Percentiles rank a stretch among this genome's conserved stretches.
These are phyloP conservation scores for Schizopygopsis malacanthus DNA, from an alignment of 2,797 vertebrate species.

Conservation along the genomic window DNA sequence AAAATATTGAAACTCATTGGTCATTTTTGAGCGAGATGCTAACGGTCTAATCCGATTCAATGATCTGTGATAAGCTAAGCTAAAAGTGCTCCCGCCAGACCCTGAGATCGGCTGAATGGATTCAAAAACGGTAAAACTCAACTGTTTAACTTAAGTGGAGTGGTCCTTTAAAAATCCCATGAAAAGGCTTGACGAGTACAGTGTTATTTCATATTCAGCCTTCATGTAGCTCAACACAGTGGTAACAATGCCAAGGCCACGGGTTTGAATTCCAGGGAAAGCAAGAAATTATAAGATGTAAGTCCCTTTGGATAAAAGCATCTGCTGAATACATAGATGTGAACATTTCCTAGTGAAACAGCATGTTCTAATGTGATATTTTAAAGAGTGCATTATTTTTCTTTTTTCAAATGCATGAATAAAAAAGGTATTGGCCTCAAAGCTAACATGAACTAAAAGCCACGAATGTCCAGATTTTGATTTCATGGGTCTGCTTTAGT, in stretches of 20 bases:
- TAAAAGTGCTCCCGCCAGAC: too few relatives aligned
- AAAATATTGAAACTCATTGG: too few relatives aligned
- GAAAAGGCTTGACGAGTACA: neutral
- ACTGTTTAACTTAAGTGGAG: too few relatives aligned
- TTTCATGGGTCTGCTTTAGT: neutral
- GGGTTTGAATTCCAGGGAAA: neutral
- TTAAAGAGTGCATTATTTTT: neutral
- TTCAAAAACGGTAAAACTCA: too few relatives aligned
- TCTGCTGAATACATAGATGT: neutral
- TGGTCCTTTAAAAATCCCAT: too few relatives aligned
- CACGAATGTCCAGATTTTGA: neutral
- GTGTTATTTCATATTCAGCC: slow-evolving; percentile 3
- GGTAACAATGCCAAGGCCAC: neutral
- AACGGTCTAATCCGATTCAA: too few relatives aligned
- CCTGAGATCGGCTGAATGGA: too few relatives aligned
- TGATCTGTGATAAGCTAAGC: too few relatives aligned
- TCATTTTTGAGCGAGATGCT: too few relatives aligned
- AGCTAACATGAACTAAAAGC: neutral
- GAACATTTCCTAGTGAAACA: neutral
- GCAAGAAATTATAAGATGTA: neutral
- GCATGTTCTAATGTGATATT: neutral
- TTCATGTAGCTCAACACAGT: neutral
- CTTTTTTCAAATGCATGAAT: neutral
- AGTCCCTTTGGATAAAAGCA: neutral
- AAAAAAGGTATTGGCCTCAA: neutral